Evolutionary conservation across 1,140 invertebrate species (phyloP), one percentile per base, ranked within the genome.

Genomic region (Drosophila cardini): DNA sequence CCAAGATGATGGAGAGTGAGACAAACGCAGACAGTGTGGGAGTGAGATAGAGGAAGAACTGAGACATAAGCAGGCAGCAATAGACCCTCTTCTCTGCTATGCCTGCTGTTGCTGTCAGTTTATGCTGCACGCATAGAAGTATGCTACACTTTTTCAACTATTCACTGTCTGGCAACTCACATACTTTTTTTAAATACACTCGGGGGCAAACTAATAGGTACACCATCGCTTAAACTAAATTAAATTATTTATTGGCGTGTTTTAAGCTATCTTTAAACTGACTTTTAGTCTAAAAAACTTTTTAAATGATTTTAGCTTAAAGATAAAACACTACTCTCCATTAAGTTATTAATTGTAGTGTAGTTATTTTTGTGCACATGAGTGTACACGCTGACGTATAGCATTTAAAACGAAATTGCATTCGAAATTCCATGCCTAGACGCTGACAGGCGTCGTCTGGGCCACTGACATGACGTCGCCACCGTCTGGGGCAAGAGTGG

Each of bases 371-470:
- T 5, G 5, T 13, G 0, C 4, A 2, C 38, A 40, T 3, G 38
- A 13, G 38, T 40, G n/a, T 13, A 13, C 2, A 4, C 13, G 1
- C n/a, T 13, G n/a, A 40, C 10, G 16, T 38, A 18, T 21, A 32
- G 32, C 40, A 69, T 73, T 68, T 50, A 45, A 58, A 60, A 60
- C 50, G 42, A 74, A 82, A 86, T 78, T 74, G 78, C 81, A 81
- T 78, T 81, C 48, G 61, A 80, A 72, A 83, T 80, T 61, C 80
- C 80, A 86, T 72, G 70, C 38, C 53, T 75, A 86, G 80, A 86
- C 83, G 74, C 71, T 86, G 81, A 81, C 82, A 81, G 81, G 65
- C 82, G 68, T 58, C 70, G 81, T 81, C 82, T 87, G 75, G 71
- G 58, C 63, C 71, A 75, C 81, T 85, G 77, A 84, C 81, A 84